Conservation (phyloP, 2,888 invertebrate species). For the Latheticus oryzae region DNA sequence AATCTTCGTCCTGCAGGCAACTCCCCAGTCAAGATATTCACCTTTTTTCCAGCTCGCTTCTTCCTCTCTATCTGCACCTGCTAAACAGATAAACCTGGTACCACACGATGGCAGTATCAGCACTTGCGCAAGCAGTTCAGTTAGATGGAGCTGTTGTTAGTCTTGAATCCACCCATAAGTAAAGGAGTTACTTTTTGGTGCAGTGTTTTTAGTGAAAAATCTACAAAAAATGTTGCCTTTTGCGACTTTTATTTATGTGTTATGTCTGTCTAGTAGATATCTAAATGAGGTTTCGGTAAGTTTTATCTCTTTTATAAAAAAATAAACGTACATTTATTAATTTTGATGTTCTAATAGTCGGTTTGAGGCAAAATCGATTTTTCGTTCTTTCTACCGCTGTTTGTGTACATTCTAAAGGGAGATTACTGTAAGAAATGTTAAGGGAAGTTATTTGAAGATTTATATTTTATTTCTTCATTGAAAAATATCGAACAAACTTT, state of each 20-base stretch:
- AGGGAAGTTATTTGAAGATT: background rate
- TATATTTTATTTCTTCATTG: too few species aligned
- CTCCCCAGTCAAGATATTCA: too few species aligned
- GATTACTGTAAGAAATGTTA: too few species aligned
- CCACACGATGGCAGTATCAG: conserved; percentile 55
- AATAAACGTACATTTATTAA: background rate
- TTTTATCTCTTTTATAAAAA: conserved; percentile 17
- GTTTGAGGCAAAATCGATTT: conserved; percentile 56
- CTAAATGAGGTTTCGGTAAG: conserved; percentile 71
- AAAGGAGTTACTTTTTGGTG: conserved; percentile 57
- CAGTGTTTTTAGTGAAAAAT: conserved; percentile 57
- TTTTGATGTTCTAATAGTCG: conserved; percentile 19
- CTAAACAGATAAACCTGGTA: too few species aligned
- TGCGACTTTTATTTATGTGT: conserved; percentile 72
- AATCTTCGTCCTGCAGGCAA: too few species aligned
- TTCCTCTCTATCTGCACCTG: background rate
- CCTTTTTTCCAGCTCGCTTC: too few species aligned
- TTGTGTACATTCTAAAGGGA: conserved; percentile 49
- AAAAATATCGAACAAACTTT: too few species aligned
- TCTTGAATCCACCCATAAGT: conserved; percentile 61
- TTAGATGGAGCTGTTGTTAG: conserved; percentile 64
- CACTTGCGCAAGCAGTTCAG: conserved; percentile 57
- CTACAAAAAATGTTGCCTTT: conserved; percentile 70
- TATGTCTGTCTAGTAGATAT: conserved; percentile 71
- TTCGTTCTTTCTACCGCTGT: conserved; percentile 52